phyloP scores from a whole-genome alignment of 2,888 invertebrate species.

The Nowickia ferox region DNA sequence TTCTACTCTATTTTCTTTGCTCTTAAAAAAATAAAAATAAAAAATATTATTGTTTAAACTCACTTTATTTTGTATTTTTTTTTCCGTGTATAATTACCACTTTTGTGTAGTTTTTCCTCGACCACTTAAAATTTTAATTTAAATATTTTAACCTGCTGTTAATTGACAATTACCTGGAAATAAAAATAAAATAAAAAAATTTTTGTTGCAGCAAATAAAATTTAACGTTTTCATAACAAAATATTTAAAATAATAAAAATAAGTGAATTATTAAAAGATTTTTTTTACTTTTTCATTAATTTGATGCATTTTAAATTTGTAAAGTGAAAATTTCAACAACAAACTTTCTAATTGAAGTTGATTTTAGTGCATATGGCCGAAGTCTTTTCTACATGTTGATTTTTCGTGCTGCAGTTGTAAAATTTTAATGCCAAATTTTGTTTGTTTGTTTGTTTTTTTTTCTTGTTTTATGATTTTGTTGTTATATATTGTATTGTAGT shows the following conservation, averaged over 20 bases:
- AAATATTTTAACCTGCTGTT: neutral
- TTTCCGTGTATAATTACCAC: neutral
- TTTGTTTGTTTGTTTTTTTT: conserved; percentile 19
- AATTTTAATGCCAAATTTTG: conserved; percentile 36
- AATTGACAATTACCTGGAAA: conserved; percentile 54
- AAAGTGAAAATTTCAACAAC: conserved; percentile 51
- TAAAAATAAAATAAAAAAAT: neutral
- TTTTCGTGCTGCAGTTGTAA: conserved; percentile 19
- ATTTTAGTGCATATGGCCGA: conserved; percentile 6
- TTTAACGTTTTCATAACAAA: conserved; percentile 13
- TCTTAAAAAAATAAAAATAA: too few species aligned
- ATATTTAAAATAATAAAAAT: conserved; percentile 37
- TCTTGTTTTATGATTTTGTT: conserved; percentile 29
- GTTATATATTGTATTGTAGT: conserved; percentile 30
- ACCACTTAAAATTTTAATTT: neutral
- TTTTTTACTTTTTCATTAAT: conserved; percentile 35
- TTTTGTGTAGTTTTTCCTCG: neutral
- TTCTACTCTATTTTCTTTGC: too few species aligned
- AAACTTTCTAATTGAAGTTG: conserved; percentile 68
- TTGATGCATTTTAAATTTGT: conserved; percentile 19
- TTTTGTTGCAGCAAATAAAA: neutral
- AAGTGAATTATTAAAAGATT: conserved; percentile 19
- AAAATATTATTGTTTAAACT: too few species aligned
- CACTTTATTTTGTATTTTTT: neutral
- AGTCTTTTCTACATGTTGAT: conserved; percentile 20